phyloP scores from a whole-genome alignment of 1,140 invertebrate species.

The Pentalonia nigronervosa region DNA sequence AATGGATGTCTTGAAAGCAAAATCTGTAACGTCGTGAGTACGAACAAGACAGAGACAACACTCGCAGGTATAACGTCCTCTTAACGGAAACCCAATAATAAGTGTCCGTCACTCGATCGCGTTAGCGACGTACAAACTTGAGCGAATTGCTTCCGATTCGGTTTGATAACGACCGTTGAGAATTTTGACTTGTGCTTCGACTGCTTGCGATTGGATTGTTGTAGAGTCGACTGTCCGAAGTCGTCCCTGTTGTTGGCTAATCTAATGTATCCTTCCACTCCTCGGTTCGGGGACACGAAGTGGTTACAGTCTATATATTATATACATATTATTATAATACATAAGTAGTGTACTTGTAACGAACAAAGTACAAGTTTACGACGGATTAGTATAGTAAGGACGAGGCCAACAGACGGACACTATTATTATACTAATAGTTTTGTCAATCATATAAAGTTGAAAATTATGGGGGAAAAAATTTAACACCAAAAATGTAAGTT shows the following conservation, averaged over 20 bases:
- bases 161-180: background rate
- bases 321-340: background rate
- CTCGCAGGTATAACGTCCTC: background rate
- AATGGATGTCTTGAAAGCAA: background rate
- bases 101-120: background rate
- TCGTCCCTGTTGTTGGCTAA: background rate
- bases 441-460: background rate
- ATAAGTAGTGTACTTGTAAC: background rate
- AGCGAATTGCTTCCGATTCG: constrained; percentile 9
- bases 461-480: background rate
- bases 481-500: background rate
- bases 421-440: background rate
- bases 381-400: background rate
- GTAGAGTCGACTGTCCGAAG: background rate
- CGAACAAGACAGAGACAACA: background rate
- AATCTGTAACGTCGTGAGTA: background rate
- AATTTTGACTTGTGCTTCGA: background rate
- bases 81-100: background rate
- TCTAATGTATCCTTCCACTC: constrained; percentile 46
- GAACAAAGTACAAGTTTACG: background rate
- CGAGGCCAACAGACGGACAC: background rate
- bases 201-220: background rate
- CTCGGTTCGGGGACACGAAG: background rate
- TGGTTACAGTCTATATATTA: background rate
- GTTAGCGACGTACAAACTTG: constrained; percentile 51